Evolutionary conservation across 2,113 vertebrate species (phyloP).

Genomic region (Neotoma lepida): DNA sequence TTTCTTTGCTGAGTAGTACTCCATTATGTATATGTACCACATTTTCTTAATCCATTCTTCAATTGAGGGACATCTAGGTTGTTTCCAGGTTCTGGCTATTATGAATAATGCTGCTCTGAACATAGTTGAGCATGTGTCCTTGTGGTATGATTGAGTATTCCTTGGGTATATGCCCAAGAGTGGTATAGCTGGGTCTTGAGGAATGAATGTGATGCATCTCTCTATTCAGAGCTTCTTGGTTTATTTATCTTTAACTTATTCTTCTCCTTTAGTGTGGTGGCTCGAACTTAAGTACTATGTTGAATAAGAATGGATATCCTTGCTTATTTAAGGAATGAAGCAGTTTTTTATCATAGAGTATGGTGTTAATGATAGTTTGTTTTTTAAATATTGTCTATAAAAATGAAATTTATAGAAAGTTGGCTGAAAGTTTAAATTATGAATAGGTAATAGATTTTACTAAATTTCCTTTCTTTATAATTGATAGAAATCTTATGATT

Average conservation of each 20-base stretch:
- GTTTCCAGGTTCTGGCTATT: too few relatives aligned
- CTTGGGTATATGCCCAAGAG: too few relatives aligned
- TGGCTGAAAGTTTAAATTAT: not conserved
- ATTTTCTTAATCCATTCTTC: too few relatives aligned
- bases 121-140: too few relatives aligned
- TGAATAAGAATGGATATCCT: not conserved
- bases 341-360: not conserved
- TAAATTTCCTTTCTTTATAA: not conserved
- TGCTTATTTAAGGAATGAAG: not conserved
- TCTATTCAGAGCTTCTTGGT: not conserved
- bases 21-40: too few relatives aligned
- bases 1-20: too few relatives aligned
- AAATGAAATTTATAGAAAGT: not conserved
- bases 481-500: not conserved
- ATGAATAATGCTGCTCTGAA: too few relatives aligned
- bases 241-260: not conserved
- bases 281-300: not conserved
- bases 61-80: too few relatives aligned
- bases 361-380: not conserved
- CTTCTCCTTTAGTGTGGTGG: not conserved
- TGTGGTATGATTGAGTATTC: too few relatives aligned
- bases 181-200: too few relatives aligned
- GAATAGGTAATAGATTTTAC: not conserved
- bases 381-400: not conserved
- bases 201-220: not conserved